Percentiles rank a stretch among this genome's conserved stretches.
These are phyloP conservation scores for Hermodice carunculata DNA, from an alignment of 2,888 invertebrate genomes.

Conservation along the genomic window DNA sequence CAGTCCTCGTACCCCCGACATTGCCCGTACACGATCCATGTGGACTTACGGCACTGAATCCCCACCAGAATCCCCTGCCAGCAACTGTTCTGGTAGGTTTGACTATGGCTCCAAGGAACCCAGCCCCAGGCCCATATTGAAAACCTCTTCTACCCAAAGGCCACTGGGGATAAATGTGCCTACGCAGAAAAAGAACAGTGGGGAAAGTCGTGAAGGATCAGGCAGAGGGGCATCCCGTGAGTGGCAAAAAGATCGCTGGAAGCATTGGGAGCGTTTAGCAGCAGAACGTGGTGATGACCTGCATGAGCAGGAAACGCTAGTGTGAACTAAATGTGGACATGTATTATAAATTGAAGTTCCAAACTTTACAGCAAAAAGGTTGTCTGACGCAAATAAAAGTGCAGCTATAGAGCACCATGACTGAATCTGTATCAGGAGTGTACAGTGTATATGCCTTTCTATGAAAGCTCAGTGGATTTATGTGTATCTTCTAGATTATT, in stretches of 20 bases:
- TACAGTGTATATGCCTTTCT: too few species aligned
- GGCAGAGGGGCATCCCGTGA: neutral
- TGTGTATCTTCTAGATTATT: too few species aligned
- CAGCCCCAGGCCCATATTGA: neutral
- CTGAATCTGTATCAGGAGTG: too few species aligned
- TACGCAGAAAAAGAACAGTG: neutral
- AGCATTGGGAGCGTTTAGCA: slow-evolving; percentile 59
- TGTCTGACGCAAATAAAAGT: too few species aligned
- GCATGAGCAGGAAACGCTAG: slow-evolving; percentile 64
- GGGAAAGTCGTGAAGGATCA: neutral
- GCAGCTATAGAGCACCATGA: too few species aligned
- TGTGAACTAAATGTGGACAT: too few species aligned
- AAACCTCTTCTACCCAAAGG: slow-evolving; percentile 35
- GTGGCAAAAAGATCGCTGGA: slow-evolving; percentile 62
- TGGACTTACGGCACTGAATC: slow-evolving; percentile 36
- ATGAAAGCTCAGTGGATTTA: too few species aligned
- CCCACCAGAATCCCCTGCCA: slow-evolving; percentile 27
- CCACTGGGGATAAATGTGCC: slow-evolving; percentile 44
- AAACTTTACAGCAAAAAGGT: too few species aligned
- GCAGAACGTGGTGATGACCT: slow-evolving; percentile 46
- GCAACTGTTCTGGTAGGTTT: neutral
- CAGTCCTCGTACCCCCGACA: slow-evolving; percentile 56
- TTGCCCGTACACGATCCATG: slow-evolving; percentile 44
- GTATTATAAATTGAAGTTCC: too few species aligned
- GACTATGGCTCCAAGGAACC: neutral